phyloP scores from a whole-genome alignment of 2,113 vertebrate species.

The Corythaixoides concolor region DNA sequence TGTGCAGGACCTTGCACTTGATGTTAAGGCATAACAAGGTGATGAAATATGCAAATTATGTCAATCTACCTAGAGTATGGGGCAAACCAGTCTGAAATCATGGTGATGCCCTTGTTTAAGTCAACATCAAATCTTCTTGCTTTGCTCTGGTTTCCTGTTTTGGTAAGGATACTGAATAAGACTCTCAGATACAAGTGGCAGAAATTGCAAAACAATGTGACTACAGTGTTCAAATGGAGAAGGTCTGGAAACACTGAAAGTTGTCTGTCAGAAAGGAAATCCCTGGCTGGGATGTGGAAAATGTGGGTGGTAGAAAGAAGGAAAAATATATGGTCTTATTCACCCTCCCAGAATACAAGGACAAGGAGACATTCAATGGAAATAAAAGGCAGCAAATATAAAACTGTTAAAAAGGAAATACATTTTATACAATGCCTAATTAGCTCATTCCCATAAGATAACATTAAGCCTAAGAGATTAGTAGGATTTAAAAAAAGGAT shows the following conservation, averaged over 20 bases:
- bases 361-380: neutral
- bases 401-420: conserved; percentile 22
- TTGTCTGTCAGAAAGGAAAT: neutral
- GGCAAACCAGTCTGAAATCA: neutral
- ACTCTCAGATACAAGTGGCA: neutral
- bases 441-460: conserved; percentile 53
- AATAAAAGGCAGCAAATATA: neutral
- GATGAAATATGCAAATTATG: neutral
- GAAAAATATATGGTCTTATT: neutral
- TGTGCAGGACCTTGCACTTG: too few relatives aligned
- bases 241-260: neutral
- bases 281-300: neutral
- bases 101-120: neutral
- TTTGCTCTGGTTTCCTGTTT: neutral
- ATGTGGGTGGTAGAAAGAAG: neutral
- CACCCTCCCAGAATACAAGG: neutral
- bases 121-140: neutral
- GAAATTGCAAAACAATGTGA: neutral
- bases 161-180: neutral
- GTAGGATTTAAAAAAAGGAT: conserved; percentile 59
- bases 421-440: conserved; percentile 41
- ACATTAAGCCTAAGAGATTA: conserved; percentile 58
- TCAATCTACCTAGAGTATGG: neutral
- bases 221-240: neutral
- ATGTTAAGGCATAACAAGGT: neutral